Percentiles rank a stretch among this genome's conserved stretches.
Evolutionary conservation across 2,797 vertebrate genomes (phyloP).

Genomic region (Gila robusta): DNA sequence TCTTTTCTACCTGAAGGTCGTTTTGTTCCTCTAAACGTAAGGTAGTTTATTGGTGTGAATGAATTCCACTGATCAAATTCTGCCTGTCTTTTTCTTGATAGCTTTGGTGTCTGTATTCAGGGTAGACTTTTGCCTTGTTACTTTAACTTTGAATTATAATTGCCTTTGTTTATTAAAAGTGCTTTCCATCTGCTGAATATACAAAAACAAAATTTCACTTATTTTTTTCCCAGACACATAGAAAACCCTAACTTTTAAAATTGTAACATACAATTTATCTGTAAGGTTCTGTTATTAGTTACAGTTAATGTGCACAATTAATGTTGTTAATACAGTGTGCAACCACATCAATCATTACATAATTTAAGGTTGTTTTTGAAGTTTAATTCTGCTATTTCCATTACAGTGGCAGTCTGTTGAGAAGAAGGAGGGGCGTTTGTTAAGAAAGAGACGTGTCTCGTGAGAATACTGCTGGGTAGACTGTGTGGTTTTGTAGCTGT

Average conservation of each 20-base stretch:
- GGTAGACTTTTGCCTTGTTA: not conserved
- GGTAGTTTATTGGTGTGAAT: not conserved
- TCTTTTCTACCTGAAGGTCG: not conserved
- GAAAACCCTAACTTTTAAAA: not conserved
- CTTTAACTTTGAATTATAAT: not conserved
- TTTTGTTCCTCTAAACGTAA: not conserved
- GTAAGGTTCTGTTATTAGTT: not conserved
- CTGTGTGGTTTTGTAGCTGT: conserved; percentile 4
- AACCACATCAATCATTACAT: not conserved
- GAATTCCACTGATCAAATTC: not conserved
- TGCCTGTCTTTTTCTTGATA: not conserved
- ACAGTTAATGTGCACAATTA: not conserved
- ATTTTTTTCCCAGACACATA: not conserved
- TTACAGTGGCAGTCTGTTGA: not conserved
- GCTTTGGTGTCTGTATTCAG: not conserved
- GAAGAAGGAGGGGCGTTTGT: not conserved
- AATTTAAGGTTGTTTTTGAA: not conserved
- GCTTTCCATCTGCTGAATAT: not conserved
- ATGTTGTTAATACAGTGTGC: not conserved
- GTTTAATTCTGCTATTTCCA: not conserved
- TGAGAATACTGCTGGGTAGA: not conserved
- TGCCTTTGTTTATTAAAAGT: not conserved
- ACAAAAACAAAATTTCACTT: not conserved
- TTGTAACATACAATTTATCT: not conserved
- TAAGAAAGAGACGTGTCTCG: not conserved